Percentiles rank a stretch among this genome's conserved stretches.
phyloP scores from a whole-genome alignment of 2,888 invertebrate genomes.

The Tetramorium bicarinatum region DNA sequence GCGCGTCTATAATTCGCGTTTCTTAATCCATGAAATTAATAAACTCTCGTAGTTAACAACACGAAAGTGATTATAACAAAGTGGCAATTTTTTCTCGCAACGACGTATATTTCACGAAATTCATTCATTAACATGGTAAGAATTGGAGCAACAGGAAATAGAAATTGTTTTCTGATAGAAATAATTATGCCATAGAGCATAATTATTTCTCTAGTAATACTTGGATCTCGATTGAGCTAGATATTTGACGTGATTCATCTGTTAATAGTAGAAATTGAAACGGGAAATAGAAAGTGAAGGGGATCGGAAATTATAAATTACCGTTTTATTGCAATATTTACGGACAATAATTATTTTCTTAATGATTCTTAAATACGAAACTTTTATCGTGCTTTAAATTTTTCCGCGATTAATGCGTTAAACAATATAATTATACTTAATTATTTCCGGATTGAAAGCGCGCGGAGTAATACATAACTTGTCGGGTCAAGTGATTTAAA shows the following conservation, averaged over 20 bases:
- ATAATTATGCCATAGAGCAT: background rate
- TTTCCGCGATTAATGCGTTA: background rate
- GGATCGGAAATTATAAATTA: background rate
- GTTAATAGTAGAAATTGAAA: background rate
- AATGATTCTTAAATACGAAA: background rate
- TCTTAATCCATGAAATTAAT: background rate
- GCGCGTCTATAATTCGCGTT: too few species aligned
- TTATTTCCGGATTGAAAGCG: background rate
- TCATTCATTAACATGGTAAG: background rate
- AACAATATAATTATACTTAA: background rate
- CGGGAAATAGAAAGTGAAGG: background rate
- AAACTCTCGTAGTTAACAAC: background rate
- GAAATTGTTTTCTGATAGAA: background rate
- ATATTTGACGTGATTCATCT: background rate
- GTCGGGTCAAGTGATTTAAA: background rate
- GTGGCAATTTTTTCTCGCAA: background rate
- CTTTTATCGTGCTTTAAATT: background rate
- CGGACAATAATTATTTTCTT: background rate
- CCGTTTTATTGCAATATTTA: background rate
- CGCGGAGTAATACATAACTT: background rate
- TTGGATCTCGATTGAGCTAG: background rate
- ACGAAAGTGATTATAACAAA: background rate
- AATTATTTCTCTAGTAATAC: background rate
- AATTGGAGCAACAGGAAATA: background rate
- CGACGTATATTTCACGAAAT: background rate